phyloP scores from a whole-genome alignment of 1,140 invertebrate species.

The Drosophila ananassae region DNA sequence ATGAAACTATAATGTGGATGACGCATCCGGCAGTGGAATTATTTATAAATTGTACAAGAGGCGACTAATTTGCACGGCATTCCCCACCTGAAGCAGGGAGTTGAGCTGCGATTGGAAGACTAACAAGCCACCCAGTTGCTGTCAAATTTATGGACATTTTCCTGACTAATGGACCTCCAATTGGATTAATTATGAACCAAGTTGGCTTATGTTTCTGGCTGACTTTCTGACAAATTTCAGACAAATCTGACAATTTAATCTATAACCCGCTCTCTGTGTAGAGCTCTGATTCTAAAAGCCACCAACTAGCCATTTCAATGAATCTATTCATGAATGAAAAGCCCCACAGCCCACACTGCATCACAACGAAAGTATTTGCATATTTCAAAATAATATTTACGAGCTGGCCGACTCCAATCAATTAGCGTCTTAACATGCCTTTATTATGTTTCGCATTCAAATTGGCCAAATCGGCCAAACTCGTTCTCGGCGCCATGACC shows the following conservation, averaged over 20 bases:
- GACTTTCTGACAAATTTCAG: slow-evolving; percentile 31
- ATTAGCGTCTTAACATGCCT: slow-evolving; percentile 55
- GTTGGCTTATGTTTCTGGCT: slow-evolving; percentile 14
- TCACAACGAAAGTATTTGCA: slow-evolving; percentile 24
- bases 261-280: too few species aligned
- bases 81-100: too few species aligned
- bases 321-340: slow-evolving; percentile 35
- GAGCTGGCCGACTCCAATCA: slow-evolving; percentile 28
- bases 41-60: slow-evolving; percentile 39
- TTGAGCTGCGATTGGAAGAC: neutral
- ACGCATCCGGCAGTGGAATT: slow-evolving; percentile 37
- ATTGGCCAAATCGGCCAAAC: slow-evolving; percentile 37
- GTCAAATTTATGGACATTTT: neutral
- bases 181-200: slow-evolving; percentile 26
- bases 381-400: slow-evolving; percentile 38
- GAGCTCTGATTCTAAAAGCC: slow-evolving; percentile 17
- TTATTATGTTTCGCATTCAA: slow-evolving; percentile 53
- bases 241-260: neutral
- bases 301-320: neutral
- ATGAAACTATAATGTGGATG: slow-evolving; percentile 44
- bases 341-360: slow-evolving; percentile 12
- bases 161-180: slow-evolving; percentile 32
- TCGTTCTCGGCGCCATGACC: slow-evolving; percentile 54
- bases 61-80: slow-evolving; percentile 13
- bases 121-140: slow-evolving; percentile 18